Conservation (phyloP, 2,888 invertebrate species). For the Aspidiotus rigidus region DNA sequence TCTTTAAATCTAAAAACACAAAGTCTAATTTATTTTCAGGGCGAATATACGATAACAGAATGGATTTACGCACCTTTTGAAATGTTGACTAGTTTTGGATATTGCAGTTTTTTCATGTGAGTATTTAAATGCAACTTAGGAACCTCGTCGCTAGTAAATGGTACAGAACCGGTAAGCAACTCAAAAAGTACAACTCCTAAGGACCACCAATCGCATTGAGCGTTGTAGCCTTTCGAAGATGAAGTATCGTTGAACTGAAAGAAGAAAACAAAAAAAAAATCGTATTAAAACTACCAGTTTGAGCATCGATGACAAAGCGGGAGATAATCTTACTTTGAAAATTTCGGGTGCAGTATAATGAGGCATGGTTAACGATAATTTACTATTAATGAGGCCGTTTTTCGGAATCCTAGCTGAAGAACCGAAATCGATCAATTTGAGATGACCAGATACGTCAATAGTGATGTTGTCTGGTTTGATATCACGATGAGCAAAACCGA, state of each 20-base stretch:
- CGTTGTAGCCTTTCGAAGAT: constrained; percentile 39
- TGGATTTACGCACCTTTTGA: constrained; percentile 12
- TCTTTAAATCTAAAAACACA: constrained; percentile 16
- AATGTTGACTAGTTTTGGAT: constrained; percentile 17
- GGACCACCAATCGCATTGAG: constrained; percentile 80
- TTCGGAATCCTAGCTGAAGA: constrained; percentile 65
- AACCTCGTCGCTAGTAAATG: constrained; percentile 50
- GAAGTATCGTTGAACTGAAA: constrained; percentile 34
- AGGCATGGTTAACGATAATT: constrained; percentile 68
- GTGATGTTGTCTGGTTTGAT: constrained; percentile 79
- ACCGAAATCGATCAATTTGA: constrained; percentile 77
- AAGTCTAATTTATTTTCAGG: background rate
- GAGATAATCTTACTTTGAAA: constrained; percentile 52
- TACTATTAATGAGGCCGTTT: constrained; percentile 51
- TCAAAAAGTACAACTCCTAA: constrained; percentile 77
- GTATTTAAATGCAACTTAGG: constrained; percentile 14
- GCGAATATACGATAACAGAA: background rate
- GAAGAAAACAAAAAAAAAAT: background rate
- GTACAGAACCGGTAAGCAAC: constrained; percentile 63
- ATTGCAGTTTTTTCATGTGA: constrained; percentile 21
- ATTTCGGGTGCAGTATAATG: constrained; percentile 83
- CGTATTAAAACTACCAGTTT: background rate
- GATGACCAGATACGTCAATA: constrained; percentile 72
- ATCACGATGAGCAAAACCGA: constrained; percentile 81
- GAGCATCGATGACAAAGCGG: background rate